These are phyloP conservation scores for Meteorus cinctellus DNA, from an alignment of 2,888 invertebrate species.

Conservation along the genomic window DNA sequence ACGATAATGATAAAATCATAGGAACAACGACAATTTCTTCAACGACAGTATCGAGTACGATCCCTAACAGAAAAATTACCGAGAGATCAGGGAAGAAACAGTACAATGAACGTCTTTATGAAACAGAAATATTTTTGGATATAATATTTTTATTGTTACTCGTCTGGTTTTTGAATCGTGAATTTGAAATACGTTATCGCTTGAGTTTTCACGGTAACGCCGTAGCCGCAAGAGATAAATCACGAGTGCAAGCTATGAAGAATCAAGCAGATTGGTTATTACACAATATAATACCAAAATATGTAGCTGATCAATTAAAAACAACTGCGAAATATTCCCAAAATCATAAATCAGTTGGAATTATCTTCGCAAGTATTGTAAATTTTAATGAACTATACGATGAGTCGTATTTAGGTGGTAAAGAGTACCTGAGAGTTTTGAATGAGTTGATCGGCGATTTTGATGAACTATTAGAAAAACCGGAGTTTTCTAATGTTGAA, in stretches of 20 bases:
- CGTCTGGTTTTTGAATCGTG: constrained; percentile 94
- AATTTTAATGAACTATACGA: constrained; percentile 99
- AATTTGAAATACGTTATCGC: constrained; percentile 95
- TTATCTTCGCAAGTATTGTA: constrained; percentile 96
- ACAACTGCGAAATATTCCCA: constrained; percentile 95
- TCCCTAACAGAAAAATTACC: background rate
- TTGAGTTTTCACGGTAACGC: constrained; percentile 94
- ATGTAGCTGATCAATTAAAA: constrained; percentile 94
- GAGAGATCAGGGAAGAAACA: constrained; percentile 38
- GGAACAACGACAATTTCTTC: constrained; percentile 31
- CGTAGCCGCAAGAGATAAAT: constrained; percentile 91
- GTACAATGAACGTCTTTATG: constrained; percentile 72
- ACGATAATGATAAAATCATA: constrained; percentile 18
- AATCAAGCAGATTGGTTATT: constrained; percentile 97
- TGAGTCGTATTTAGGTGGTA: constrained; percentile 95
- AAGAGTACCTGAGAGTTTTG: constrained; percentile 94
- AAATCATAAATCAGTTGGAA: constrained; percentile 93
- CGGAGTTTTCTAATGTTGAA: constrained; percentile 90
- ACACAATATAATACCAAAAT: constrained; percentile 97
- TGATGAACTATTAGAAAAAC: constrained; percentile 90
- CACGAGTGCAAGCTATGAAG: constrained; percentile 91
- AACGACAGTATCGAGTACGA: constrained; percentile 6
- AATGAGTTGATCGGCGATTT: constrained; percentile 98
- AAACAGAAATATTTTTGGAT: constrained; percentile 87
- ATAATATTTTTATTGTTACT: constrained; percentile 87